A percentile compares a stretch with the other conserved stretches of the same genome.
These are phyloP conservation scores for Phragmatobia fuliginosa DNA, from an alignment of 2,888 invertebrate species.

Conservation along the genomic window DNA sequence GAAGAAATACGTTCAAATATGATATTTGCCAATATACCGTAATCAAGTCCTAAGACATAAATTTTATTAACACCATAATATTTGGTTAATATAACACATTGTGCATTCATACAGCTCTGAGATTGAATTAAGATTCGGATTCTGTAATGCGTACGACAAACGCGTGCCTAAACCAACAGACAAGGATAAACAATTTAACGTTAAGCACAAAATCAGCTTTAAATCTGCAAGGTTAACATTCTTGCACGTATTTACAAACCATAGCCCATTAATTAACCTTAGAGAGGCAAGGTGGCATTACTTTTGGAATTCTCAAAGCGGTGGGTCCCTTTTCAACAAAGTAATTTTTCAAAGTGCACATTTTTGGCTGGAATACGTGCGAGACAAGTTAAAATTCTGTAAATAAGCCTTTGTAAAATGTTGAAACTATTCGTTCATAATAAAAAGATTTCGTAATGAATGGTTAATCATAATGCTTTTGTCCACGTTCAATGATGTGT, in stretches of 20 bases:
- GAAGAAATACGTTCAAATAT: not conserved
- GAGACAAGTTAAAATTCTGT: slow-evolving; percentile 25
- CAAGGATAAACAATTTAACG: slow-evolving; percentile 64
- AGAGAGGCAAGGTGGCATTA: slow-evolving; percentile 57
- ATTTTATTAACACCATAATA: slow-evolving; percentile 12
- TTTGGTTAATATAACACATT: not conserved
- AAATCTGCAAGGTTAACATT: slow-evolving; percentile 79
- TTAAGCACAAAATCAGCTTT: slow-evolving; percentile 58
- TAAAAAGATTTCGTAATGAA: slow-evolving; percentile 1
- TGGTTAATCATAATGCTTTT: slow-evolving; percentile 28
- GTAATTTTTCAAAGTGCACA: slow-evolving; percentile 27
- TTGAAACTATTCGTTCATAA: slow-evolving; percentile 22
- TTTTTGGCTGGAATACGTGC: slow-evolving; percentile 28
- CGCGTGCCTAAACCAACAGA: slow-evolving; percentile 47
- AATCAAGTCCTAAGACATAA: not conserved
- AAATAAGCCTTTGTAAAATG: slow-evolving; percentile 25
- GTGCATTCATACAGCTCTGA: not conserved
- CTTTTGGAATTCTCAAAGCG: slow-evolving; percentile 58
- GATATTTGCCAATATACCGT: not conserved
- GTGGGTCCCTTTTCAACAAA: slow-evolving; percentile 52
- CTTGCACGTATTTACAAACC: slow-evolving; percentile 75
- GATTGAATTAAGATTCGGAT: slow-evolving; percentile 25
- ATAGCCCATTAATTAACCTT: slow-evolving; percentile 75
- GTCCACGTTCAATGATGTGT: slow-evolving; percentile 16
- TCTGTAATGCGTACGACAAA: slow-evolving; percentile 32